phyloP scores from a whole-genome alignment of 2,113 vertebrate species.

The Corythornis vintsioides region DNA sequence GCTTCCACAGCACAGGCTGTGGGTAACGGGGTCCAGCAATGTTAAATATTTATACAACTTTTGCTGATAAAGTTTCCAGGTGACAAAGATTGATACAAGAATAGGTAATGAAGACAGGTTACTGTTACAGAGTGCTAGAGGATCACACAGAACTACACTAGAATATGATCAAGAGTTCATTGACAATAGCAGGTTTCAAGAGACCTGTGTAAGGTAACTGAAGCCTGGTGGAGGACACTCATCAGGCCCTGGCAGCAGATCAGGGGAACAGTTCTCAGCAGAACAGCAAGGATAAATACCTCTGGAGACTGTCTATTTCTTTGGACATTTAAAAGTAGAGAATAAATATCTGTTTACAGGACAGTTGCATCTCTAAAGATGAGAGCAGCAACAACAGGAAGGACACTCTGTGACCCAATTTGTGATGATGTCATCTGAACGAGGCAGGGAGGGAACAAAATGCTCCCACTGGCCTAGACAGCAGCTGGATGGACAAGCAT shows the following conservation, averaged over 20 bases:
- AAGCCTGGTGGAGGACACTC: neutral
- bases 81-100: conserved; percentile 62
- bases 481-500: neutral
- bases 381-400: neutral
- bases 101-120: conserved; percentile 47
- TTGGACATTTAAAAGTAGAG: neutral
- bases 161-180: neutral
- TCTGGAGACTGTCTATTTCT: neutral
- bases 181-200: neutral
- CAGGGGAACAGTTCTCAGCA: neutral
- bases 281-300: neutral
- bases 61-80: conserved; percentile 49
- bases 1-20: neutral
- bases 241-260: neutral
- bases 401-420: neutral
- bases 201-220: neutral
- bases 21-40: neutral
- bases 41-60: conserved; percentile 56
- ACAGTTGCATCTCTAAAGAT: neutral
- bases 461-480: neutral
- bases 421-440: neutral
- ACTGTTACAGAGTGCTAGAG: neutral
- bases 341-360: neutral
- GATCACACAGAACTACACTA: neutral
- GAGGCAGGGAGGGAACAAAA: neutral